Conservation (phyloP, 2,888 invertebrate species). For the Epinotia demarniana region DNA sequence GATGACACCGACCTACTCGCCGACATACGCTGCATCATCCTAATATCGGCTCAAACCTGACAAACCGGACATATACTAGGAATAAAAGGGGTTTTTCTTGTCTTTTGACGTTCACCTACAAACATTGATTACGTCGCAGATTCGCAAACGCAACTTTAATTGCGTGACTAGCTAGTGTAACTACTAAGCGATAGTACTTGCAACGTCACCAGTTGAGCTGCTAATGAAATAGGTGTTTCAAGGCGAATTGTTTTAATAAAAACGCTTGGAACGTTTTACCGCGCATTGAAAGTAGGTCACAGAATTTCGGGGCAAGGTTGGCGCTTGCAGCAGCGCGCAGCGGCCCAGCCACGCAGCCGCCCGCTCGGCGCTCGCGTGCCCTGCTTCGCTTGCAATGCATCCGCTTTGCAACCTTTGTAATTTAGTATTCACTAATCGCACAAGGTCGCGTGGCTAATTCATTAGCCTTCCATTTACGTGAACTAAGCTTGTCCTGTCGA, state of each 20-base stretch:
- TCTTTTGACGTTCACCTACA: slow-evolving; percentile 1
- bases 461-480: slow-evolving; percentile 55
- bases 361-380: slow-evolving; percentile 62
- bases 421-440: slow-evolving; percentile 74
- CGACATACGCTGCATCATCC: slow-evolving; percentile 32
- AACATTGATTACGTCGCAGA: slow-evolving; percentile 13
- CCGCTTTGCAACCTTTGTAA: slow-evolving; percentile 76
- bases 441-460: slow-evolving; percentile 77
- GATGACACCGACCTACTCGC: slow-evolving; percentile 61
- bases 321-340: slow-evolving; percentile 61
- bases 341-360: slow-evolving; percentile 47
- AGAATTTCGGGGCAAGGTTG: slow-evolving; percentile 82
- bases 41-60: neutral
- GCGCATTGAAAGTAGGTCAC: slow-evolving; percentile 78
- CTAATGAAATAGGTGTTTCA: slow-evolving; percentile 57
- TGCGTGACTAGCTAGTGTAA: neutral
- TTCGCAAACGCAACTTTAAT: slow-evolving; percentile 18
- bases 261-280: slow-evolving; percentile 76
- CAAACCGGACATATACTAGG: slow-evolving; percentile 2
- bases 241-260: slow-evolving; percentile 69
- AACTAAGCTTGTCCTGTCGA: slow-evolving; percentile 2
- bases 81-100: slow-evolving; percentile 17
- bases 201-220: slow-evolving; percentile 18
- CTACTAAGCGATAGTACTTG: slow-evolving; percentile 6
- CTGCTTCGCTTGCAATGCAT: slow-evolving; percentile 73